phyloP scores from a whole-genome alignment of 1,140 invertebrate genomes.

The Zaprionus gabonicus region DNA sequence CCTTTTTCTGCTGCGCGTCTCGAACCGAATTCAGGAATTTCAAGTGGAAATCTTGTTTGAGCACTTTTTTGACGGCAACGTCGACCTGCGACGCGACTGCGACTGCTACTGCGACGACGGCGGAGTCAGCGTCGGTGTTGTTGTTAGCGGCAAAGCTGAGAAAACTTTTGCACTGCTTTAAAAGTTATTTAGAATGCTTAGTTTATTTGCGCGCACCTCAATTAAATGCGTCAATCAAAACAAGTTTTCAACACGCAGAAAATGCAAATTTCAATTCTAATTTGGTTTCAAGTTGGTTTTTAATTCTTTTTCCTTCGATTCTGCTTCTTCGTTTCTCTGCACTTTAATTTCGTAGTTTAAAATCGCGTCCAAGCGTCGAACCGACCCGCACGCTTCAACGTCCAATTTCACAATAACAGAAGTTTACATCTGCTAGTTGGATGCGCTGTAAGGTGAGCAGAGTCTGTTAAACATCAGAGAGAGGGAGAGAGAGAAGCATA shows the following conservation, averaged over 20 bases:
- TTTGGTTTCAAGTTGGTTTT: conserved; percentile 15
- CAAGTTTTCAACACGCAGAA: conserved; percentile 31
- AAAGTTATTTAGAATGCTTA: conserved; percentile 44
- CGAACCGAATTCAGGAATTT: conserved; percentile 80
- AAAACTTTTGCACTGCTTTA: conserved; percentile 32
- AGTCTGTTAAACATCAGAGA: conserved; percentile 14
- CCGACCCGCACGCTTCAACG: conserved; percentile 30
- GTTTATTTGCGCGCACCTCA: conserved; percentile 35
- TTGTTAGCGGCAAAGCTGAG: conserved; percentile 38
- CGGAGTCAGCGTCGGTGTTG: conserved; percentile 31
- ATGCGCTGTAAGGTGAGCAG: conserved; percentile 18
- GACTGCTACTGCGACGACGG: conserved; percentile 34
- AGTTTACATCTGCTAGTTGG: conserved; percentile 26
- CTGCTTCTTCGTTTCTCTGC: conserved; percentile 34
- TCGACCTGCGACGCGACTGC: conserved; percentile 36
- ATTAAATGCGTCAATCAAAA: conserved; percentile 30
- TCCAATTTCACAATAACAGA: conserved; percentile 43
- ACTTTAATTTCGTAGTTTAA: conserved; percentile 27
- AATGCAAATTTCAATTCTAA: conserved; percentile 26
- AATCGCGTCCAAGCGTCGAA: conserved; percentile 13
- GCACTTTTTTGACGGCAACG: conserved; percentile 64
- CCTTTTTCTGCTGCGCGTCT: conserved; percentile 44
- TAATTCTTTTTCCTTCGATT: conserved; percentile 32
- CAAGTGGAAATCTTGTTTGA: conserved; percentile 82
- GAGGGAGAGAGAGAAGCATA: conserved; percentile 7